Conservation (phyloP, 2,113 vertebrate genomes). For the Osmerus eperlanus region DNA sequence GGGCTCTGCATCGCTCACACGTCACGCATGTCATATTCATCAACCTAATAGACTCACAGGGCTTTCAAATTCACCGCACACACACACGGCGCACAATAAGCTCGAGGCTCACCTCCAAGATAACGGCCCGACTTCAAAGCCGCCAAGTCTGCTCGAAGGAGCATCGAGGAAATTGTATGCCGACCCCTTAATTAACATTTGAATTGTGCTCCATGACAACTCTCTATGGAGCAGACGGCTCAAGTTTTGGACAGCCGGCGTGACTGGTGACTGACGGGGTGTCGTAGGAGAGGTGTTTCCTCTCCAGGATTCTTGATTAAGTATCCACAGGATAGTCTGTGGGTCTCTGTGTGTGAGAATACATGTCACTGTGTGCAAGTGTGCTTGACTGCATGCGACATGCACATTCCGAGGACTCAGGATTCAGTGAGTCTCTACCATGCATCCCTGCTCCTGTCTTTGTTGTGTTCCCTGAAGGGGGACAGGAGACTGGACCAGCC, state of each 20-base stretch:
- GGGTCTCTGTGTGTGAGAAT: constrained; percentile 4
- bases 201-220: too few relatives aligned
- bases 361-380: constrained; percentile 4
- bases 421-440: neutral
- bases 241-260: neutral
- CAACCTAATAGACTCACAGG: too few relatives aligned
- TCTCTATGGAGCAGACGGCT: neutral
- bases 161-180: too few relatives aligned
- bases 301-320: neutral
- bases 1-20: too few relatives aligned
- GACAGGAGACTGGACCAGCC: neutral
- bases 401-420: neutral
- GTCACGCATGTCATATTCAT: too few relatives aligned
- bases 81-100: too few relatives aligned
- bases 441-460: neutral
- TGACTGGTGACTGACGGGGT: neutral
- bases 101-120: too few relatives aligned
- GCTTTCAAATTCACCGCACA: too few relatives aligned
- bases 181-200: too few relatives aligned
- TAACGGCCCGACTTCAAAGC: too few relatives aligned
- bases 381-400: neutral
- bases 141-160: too few relatives aligned
- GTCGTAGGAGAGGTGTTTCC: neutral
- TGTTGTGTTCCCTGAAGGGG: neutral
- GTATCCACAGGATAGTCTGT: constrained; percentile 1